Evolutionary conservation across 1,140 invertebrate species (phyloP).

Genomic region (Berghia stephanieae): DNA sequence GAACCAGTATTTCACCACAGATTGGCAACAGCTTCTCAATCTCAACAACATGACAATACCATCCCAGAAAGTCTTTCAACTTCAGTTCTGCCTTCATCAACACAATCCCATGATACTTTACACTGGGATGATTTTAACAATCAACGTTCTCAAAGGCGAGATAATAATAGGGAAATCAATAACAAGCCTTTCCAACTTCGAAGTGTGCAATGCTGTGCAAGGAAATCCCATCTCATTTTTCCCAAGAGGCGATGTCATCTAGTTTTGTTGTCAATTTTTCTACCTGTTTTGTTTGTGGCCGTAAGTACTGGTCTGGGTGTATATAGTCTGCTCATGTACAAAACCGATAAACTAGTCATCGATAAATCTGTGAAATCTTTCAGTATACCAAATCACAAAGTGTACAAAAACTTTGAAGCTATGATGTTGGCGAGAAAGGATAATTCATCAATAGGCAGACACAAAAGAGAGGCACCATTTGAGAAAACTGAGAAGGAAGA

Average conservation of each 20-base stretch:
- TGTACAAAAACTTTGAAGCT: conserved; percentile 48
- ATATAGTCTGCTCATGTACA: conserved; percentile 43
- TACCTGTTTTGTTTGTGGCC: conserved; percentile 25
- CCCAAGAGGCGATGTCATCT: conserved; percentile 27
- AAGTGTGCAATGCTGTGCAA: background rate
- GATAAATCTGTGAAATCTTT: conserved; percentile 59
- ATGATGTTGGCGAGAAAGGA: conserved; percentile 44
- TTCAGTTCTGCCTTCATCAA: background rate
- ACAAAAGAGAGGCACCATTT: background rate
- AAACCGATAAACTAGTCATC: conserved; percentile 45
- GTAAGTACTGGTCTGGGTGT: conserved; percentile 44
- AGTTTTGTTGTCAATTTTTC: conserved; percentile 38
- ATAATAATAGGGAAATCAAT: too few relatives aligned
- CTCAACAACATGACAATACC: background rate
- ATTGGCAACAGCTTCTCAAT: background rate
- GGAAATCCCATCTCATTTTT: background rate
- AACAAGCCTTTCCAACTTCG: background rate
- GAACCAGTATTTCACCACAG: too few relatives aligned
- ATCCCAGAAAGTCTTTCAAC: background rate
- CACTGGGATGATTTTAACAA: background rate
- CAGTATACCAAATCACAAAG: conserved; percentile 57
- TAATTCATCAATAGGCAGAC: conserved; percentile 19
- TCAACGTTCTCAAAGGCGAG: too few relatives aligned
- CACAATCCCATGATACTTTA: conserved; percentile 1
- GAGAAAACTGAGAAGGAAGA: background rate